These are phyloP conservation scores for Drosophila neotestacea DNA, from an alignment of 2,888 invertebrate species.

Conservation along the genomic window DNA sequence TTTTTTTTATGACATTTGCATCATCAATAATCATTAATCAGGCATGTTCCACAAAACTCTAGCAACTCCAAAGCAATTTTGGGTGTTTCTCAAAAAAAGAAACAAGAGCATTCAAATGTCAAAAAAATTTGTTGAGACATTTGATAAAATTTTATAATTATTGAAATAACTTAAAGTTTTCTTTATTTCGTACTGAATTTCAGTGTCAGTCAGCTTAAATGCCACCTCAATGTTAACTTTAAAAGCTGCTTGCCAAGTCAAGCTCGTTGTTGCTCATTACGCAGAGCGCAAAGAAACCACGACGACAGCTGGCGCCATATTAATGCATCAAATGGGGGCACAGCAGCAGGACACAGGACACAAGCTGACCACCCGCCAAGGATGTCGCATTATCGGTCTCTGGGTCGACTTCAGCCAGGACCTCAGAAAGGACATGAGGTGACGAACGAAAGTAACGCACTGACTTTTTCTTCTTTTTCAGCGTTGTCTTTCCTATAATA, in stretches of 20 bases:
- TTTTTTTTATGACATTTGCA: no score
- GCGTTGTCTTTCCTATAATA: conserved; percentile 49
- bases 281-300: conserved; percentile 18
- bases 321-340: conserved; percentile 36
- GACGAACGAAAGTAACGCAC: conserved; percentile 4
- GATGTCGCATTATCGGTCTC: conserved; percentile 46
- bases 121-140: no score
- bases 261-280: conserved; percentile 53
- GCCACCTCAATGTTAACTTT: conserved; percentile 24
- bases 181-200: neutral
- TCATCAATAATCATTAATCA: no score
- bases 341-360: conserved; percentile 2
- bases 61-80: no score
- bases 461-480: conserved; percentile 21
- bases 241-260: conserved; percentile 23
- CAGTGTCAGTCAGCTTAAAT: conserved; percentile 17
- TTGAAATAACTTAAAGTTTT: no score
- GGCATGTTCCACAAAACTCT: no score
- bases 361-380: conserved; percentile 26
- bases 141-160: no score
- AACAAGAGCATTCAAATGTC: no score
- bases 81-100: no score
- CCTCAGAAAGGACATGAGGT: conserved; percentile 4
- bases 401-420: conserved; percentile 12
- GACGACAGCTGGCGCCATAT: conserved; percentile 76